These are phyloP conservation scores for Nycticorax nycticorax DNA, from an alignment of 2,113 vertebrate species.

Conservation along the genomic window DNA sequence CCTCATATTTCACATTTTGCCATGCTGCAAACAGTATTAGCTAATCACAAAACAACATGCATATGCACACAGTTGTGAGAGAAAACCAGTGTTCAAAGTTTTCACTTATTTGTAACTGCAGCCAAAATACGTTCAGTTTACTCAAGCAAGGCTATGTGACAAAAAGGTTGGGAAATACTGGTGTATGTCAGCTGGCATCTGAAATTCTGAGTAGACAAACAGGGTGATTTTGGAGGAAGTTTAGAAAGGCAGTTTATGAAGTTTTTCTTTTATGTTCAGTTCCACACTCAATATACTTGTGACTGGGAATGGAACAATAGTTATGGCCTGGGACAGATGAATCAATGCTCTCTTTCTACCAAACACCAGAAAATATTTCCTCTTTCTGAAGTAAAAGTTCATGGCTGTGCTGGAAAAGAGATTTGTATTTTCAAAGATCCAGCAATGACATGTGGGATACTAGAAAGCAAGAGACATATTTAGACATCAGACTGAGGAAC, in stretches of 20 bases:
- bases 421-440: not conserved
- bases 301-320: not conserved
- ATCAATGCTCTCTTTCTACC: slow-evolving; percentile 10
- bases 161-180: not conserved
- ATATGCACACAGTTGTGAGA: not conserved
- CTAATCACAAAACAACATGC: not conserved
- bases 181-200: not conserved
- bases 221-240: not conserved
- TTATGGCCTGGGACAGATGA: slow-evolving; percentile 24
- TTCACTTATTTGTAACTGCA: not conserved
- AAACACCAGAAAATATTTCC: not conserved
- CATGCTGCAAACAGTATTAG: not conserved
- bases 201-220: not conserved
- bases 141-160: not conserved
- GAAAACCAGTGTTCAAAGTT: not conserved
- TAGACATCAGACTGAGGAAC: not conserved
- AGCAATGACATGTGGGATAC: not conserved
- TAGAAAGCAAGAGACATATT: not conserved
- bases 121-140: not conserved
- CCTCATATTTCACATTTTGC: not conserved
- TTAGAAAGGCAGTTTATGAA: not conserved
- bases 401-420: not conserved
- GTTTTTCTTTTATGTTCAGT: not conserved
- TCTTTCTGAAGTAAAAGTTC: slow-evolving; percentile 10
- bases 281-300: not conserved